Evolutionary conservation across 2,888 invertebrate genomes (phyloP), one percentile per base, ranked within the genome.

Genomic region (Drosophila nr. perissopoda): DNA sequence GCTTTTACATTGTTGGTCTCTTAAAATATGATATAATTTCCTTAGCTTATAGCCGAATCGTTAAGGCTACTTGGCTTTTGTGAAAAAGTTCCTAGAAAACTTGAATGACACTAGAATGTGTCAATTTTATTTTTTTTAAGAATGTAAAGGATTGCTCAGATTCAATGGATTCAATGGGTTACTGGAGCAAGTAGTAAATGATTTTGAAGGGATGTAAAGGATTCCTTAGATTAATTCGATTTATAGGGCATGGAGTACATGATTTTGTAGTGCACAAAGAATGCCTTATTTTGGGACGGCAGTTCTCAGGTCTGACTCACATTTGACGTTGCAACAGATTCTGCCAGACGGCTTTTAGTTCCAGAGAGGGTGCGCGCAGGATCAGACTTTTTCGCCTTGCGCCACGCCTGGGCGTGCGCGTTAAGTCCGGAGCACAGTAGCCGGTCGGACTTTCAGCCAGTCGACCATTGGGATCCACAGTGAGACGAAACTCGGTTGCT

Each of bases 341-440:
- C 93, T 97, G 97, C 97, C 97, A 98, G 11, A 97, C 97, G 42
- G 97, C 97, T 92, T 98, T 98, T 45, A 97, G 93, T 92, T 97
- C 97, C 69, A 96, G 94, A 1, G 96, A 97, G 1, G 97, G 97
- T 2, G 97, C 97, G 59, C 97, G 94, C 18, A 98, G 93, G 2
- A 96, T 95, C 18, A 97, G 93, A 27, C 96, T 96, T 82, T 96
- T 94, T 82, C 96, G 95, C 60, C 96, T 94, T 0, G 95, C 94
- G 60, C 93, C 94, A 53, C 96, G 96, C 34, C 95, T 95, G 0
- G 96, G 95, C 4, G 95, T 95, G 68, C 95, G 92, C 1, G 94
- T 93, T 42, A 95, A 90, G 86, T 95, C 95, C 0, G 96, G 96
- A 0, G 96, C 95, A 91, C 96, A 96, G 52, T 96, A 96, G 0